Evolutionary conservation across 2,888 invertebrate genomes (phyloP).

Genomic region (Pycnomerus fuliginosus): DNA sequence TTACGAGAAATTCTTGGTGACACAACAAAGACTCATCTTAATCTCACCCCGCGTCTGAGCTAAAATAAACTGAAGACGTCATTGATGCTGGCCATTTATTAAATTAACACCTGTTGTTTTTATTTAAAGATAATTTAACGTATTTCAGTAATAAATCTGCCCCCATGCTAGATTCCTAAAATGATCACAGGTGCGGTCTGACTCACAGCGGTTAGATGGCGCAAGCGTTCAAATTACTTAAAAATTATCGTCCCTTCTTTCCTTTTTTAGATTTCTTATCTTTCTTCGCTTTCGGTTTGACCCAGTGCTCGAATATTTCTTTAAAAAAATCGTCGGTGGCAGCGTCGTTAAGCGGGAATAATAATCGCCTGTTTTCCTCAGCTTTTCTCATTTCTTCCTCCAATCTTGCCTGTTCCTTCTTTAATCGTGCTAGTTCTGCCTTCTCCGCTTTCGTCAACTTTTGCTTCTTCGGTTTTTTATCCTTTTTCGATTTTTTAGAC

Average conservation of each 20-base stretch:
- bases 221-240: no score
- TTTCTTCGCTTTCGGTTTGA: constrained; percentile 27
- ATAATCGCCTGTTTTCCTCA: constrained; percentile 43
- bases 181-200: no score
- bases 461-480: constrained; percentile 28
- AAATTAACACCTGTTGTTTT: constrained; percentile 7
- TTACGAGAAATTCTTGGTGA: no score
- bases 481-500: constrained; percentile 15
- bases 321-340: constrained; percentile 45
- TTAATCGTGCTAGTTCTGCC: constrained; percentile 36
- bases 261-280: constrained; percentile 4
- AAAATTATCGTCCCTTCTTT: constrained; percentile 6
- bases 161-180: no score
- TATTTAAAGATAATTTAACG: no score
- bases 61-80: no score
- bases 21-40: no score
- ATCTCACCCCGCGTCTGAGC: no score
- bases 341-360: constrained; percentile 49
- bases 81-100: constrained; percentile 4
- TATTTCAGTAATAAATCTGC: no score
- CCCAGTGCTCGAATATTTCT: constrained; percentile 45
- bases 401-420: constrained; percentile 34
- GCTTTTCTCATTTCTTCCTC: constrained; percentile 35
- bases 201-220: no score
- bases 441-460: constrained; percentile 38